These are phyloP conservation scores for Trypoxylon attenuatum DNA, from an alignment of 2,888 invertebrate species.

Conservation along the genomic window DNA sequence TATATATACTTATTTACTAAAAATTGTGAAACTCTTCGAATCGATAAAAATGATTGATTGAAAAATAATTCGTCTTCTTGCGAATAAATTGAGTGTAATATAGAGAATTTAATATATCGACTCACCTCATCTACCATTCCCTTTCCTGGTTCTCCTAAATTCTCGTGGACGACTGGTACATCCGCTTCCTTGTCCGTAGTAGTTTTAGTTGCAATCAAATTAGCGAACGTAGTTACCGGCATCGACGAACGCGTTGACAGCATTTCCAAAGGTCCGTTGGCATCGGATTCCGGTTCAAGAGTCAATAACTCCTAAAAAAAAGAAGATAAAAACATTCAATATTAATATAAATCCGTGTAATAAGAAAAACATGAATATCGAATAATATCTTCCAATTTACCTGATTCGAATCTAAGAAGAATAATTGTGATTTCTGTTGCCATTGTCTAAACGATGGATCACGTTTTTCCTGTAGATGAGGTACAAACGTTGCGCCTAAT, in stretches of 20 bases:
- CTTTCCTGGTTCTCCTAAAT: conserved; percentile 72
- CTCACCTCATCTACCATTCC: conserved; percentile 76
- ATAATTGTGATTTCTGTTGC: conserved; percentile 80
- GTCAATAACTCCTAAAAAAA: conserved; percentile 75
- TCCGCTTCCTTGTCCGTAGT: conserved; percentile 58
- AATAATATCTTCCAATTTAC: conserved; percentile 68
- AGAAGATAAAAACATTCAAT: background rate
- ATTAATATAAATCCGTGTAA: background rate
- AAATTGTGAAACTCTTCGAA: too few relatives aligned
- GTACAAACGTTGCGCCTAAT: conserved; percentile 78
- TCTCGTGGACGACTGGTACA: conserved; percentile 64
- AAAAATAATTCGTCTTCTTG: too few relatives aligned
- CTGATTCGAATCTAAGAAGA: conserved; percentile 79
- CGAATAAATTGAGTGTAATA: too few relatives aligned
- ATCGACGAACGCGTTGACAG: conserved; percentile 66
- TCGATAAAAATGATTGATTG: too few relatives aligned
- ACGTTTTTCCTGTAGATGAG: conserved; percentile 74
- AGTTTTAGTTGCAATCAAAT: conserved; percentile 72
- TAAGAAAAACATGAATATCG: background rate
- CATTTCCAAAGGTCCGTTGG: conserved; percentile 69
- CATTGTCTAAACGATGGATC: conserved; percentile 71
- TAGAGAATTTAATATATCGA: conserved; percentile 16
- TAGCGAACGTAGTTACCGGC: conserved; percentile 75
- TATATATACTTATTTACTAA: too few relatives aligned
- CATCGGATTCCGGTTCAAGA: conserved; percentile 73